phyloP scores from a whole-genome alignment of 2,888 invertebrate genomes.

The Malthinus seriepunctatus region DNA sequence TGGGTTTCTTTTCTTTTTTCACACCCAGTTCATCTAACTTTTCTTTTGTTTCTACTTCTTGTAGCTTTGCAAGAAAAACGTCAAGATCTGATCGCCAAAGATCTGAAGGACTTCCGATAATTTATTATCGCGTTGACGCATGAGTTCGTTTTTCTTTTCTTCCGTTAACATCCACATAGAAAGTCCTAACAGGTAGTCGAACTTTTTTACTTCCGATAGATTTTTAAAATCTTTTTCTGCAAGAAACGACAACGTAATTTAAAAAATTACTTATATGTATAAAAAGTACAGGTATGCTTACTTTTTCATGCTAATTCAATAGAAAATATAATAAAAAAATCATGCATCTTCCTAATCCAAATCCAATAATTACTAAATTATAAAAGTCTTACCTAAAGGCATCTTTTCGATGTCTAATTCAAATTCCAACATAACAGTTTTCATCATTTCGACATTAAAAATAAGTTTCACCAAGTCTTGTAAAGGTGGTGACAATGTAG shows the following conservation, averaged over 20 bases:
- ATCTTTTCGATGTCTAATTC: conserved; percentile 97
- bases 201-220: conserved; percentile 74
- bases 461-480: conserved; percentile 84
- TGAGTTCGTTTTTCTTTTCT: conserved; percentile 88
- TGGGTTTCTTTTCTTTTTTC: conserved; percentile 42
- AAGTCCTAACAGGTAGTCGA: conserved; percentile 94
- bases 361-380: no score
- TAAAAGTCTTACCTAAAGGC: conserved; percentile 71
- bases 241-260: no score
- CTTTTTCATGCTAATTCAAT: no score
- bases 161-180: conserved; percentile 94
- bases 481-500: conserved; percentile 73
- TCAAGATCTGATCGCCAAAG: conserved; percentile 92
- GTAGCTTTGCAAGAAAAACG: conserved; percentile 66
- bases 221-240: conserved; percentile 50
- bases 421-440: conserved; percentile 89
- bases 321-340: no score
- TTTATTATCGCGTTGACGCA: conserved; percentile 85
- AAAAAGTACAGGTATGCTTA: no score
- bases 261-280: no score
- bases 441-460: conserved; percentile 92
- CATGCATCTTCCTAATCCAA: no score
- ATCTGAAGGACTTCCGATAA: conserved; percentile 67
- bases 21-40: conserved; percentile 64
- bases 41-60: conserved; percentile 78